phyloP scores from a whole-genome alignment of 2,113 vertebrate genomes.

The Maccullochella peelii region DNA sequence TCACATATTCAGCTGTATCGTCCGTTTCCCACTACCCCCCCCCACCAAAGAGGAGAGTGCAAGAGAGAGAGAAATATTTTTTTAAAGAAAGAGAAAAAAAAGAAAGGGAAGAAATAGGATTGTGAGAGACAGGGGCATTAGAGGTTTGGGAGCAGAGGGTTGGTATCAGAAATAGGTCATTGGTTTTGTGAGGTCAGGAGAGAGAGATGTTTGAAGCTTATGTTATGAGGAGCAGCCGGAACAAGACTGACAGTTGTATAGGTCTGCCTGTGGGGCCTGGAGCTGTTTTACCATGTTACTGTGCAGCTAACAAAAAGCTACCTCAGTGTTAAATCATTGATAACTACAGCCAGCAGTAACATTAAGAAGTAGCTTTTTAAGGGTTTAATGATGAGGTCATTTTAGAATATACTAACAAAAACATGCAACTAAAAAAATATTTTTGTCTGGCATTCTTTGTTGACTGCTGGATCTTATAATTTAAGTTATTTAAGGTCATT shows the following conservation, averaged over 20 bases:
- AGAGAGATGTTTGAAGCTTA: constrained; percentile 56
- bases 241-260: constrained; percentile 15
- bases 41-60: constrained; percentile 83
- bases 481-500: constrained; percentile 32
- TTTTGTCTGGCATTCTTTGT: background rate
- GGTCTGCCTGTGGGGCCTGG: constrained; percentile 23
- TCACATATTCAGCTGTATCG: constrained; percentile 98
- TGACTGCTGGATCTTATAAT: background rate
- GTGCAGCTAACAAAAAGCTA: constrained; percentile 2
- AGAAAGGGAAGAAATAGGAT: constrained; percentile 80
- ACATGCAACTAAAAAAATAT: background rate
- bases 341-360: background rate
- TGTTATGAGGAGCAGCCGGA: constrained; percentile 41
- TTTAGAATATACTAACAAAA: background rate
- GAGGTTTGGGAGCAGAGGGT: constrained; percentile 56
- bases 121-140: constrained; percentile 78
- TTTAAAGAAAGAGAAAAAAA: constrained; percentile 72
- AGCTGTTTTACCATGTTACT: constrained; percentile 24
- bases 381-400: constrained; percentile 6
- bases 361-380: background rate
- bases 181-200: constrained; percentile 61
- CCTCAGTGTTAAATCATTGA: background rate
- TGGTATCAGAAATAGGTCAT: constrained; percentile 75
- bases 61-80: constrained; percentile 77
- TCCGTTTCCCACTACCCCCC: constrained; percentile 97